Base-by-base conservation (phyloP, 2,888 invertebrate species). In the Yponomeuta plumbellus region DNA sequence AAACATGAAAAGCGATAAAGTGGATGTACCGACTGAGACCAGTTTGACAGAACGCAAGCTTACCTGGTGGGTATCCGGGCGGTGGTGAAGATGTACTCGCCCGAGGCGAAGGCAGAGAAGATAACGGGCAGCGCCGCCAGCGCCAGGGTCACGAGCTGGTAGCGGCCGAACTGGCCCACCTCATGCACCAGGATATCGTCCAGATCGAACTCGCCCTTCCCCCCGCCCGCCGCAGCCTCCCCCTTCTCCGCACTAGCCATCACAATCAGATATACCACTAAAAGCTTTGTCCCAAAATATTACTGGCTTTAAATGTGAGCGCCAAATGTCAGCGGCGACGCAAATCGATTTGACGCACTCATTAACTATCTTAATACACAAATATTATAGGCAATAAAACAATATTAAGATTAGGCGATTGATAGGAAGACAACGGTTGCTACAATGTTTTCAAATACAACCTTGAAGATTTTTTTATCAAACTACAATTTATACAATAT, bases 21-120 rank as follows among this genome's bases (percentile, higher is more conserved):
- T 6, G 56, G 56, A n/a, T 56, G 4, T 13, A 56, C n/a, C 57
- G 20, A n/a, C 20, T 57, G 21, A 20, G n/a, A 57, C 5, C 34
- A 5, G 20, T n/a, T 58, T 11, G 11, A 20, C 22, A 20, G 2
- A 58, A 20, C 3, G 5, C 22, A 26, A 23, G 21, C 61, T 17
- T 11, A 61, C 89, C 90, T 88, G 64, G 83, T 78, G 1, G 81
- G 83, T 70, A 89, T 86, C 68, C 89, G 85, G 10, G 86, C 87
- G 0, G 86, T 86, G 0, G 90, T 89, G 68, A 90, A 90, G 68
- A 90, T 86, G 66, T 88, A 90, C 72, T 90, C 90, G 21, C 88
- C 88, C 0, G 88, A 76, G 0, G 88, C 88, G 66, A 88, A 88
- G 1, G 88, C 90, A 0, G 87, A 85, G 75, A 90, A 89, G 26